A percentile compares a stretch with the other conserved stretches of the same genome.
Conservation (phyloP, 2,888 invertebrate species). For the Eristalis intricaria region DNA sequence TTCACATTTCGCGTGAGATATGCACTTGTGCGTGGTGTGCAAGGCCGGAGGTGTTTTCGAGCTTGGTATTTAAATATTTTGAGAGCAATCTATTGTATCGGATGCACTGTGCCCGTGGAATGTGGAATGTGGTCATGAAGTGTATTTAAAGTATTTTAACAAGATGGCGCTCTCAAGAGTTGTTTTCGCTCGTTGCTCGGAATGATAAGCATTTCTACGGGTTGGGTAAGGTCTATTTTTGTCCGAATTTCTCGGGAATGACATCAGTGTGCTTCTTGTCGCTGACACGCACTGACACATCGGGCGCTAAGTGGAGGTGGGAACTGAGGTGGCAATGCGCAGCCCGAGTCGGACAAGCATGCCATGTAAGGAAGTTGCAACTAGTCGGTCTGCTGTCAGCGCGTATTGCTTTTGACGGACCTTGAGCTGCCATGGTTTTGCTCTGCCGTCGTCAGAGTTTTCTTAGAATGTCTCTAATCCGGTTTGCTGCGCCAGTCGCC, state of each 20-base stretch:
- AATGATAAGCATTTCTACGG: background rate
- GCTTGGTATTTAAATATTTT: conserved; percentile 31
- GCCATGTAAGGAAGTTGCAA: too few relatives aligned
- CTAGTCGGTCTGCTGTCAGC: too few relatives aligned
- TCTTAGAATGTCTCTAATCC: too few relatives aligned
- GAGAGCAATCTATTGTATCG: conserved; percentile 25
- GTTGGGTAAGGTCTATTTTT: background rate
- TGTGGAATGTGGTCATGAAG: background rate
- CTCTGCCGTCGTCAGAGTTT: too few relatives aligned
- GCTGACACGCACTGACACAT: background rate
- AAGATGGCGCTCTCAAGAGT: background rate
- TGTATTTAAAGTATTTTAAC: background rate
- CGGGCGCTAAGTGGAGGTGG: background rate
- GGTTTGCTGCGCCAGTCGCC: too few relatives aligned
- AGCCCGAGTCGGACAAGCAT: too few relatives aligned
- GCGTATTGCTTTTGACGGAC: too few relatives aligned
- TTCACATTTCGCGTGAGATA: conserved; percentile 28
- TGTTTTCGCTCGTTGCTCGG: background rate
- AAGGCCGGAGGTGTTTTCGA: conserved; percentile 23
- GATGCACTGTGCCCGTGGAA: background rate
- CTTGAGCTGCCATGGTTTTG: too few relatives aligned
- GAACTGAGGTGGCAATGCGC: too few relatives aligned
- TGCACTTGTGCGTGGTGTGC: conserved; percentile 25
- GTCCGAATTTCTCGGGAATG: background rate
- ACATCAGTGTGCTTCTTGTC: background rate